Conservation (phyloP, 1,140 invertebrate genomes). For the Pseudomyrmex cubaensis region DNA sequence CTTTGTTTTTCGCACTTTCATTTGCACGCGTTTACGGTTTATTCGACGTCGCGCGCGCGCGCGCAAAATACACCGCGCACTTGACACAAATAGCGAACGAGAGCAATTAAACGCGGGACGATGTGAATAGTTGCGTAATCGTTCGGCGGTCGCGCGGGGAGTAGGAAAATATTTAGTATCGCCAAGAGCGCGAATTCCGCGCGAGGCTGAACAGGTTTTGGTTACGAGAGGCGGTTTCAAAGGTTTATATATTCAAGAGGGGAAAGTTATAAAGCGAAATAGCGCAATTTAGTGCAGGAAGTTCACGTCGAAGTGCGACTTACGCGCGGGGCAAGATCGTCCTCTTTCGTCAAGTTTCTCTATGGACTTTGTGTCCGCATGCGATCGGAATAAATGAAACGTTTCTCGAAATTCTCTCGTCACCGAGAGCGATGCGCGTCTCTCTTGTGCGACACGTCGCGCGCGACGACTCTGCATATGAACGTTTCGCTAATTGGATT, state of each 20-base stretch:
- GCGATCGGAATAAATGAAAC: slow-evolving; percentile 6
- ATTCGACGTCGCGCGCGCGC: background rate
- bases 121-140: slow-evolving; percentile 42
- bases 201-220: background rate
- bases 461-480: too few species aligned
- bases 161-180: slow-evolving; percentile 52
- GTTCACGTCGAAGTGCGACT: background rate
- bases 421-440: too few species aligned
- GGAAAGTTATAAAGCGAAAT: background rate
- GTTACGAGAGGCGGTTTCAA: slow-evolving; percentile 29
- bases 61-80: slow-evolving; percentile 20
- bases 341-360: slow-evolving; percentile 7
- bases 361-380: slow-evolving; percentile 21
- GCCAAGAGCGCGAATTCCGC: slow-evolving; percentile 21
- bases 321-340: background rate
- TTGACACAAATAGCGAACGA: slow-evolving; percentile 45
- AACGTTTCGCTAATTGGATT: slow-evolving; percentile 62
- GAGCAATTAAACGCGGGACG: slow-evolving; percentile 40
- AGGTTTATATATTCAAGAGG: background rate
- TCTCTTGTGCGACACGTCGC: too few species aligned
- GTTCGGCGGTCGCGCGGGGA: background rate
- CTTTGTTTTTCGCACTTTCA: background rate
- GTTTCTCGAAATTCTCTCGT: slow-evolving; percentile 8
- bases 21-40: background rate
- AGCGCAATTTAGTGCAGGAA: slow-evolving; percentile 5